Evolutionary conservation across 2,113 vertebrate genomes (phyloP).

Genomic region (Cavia aperea): DNA sequence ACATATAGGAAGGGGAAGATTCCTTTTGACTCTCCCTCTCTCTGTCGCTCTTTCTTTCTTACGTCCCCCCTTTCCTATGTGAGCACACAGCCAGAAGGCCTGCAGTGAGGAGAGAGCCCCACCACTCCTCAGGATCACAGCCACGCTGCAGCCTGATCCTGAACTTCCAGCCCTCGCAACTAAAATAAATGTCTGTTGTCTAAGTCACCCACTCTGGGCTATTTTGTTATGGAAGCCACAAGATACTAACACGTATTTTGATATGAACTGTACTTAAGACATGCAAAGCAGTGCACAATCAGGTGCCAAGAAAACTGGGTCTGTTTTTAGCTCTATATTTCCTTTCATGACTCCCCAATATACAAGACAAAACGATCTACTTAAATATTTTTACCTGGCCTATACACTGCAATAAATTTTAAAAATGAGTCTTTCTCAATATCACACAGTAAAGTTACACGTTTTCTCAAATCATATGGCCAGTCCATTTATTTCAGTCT

Average conservation of each 20-base stretch:
- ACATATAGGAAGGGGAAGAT: neutral
- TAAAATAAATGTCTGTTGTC: neutral
- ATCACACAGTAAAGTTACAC: neutral
- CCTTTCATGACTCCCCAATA: neutral
- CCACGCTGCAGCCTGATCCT: neutral
- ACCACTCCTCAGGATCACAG: neutral
- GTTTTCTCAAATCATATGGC: neutral
- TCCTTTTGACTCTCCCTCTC: too few relatives aligned
- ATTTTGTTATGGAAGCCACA: neutral
- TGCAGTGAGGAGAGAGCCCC: neutral
- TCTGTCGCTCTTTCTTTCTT: neutral
- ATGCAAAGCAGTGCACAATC: neutral
- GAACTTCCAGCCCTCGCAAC: neutral
- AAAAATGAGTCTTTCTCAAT: neutral
- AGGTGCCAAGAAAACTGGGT: neutral
- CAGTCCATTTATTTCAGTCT: neutral
- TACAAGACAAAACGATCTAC: neutral
- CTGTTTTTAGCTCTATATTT: neutral
- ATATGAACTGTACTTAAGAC: neutral
- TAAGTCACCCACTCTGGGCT: neutral
- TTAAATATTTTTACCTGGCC: neutral
- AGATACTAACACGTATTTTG: neutral
- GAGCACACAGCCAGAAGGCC: neutral
- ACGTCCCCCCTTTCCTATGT: accelerated
- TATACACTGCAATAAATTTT: conserved; percentile 2